Conservation (phyloP, 1,140 invertebrate genomes). For the Archivesica marissinica region DNA sequence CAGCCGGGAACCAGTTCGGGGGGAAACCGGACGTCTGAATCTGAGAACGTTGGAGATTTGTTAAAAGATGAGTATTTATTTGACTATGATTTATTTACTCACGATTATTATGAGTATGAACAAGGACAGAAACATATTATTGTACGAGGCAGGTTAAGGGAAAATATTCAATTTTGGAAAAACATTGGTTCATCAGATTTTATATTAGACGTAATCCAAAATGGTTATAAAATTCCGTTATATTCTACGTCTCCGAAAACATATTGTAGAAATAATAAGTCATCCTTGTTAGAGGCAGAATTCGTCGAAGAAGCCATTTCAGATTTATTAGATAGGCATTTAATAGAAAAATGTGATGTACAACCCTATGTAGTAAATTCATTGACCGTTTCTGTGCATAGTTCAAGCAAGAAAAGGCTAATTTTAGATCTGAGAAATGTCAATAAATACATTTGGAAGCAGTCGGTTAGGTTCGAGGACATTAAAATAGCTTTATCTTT, state of each 20-base stretch:
- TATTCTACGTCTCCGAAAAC: conserved; percentile 8
- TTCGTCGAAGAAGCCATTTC: conserved; percentile 37
- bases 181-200: background rate
- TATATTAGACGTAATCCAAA: conserved; percentile 50
- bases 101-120: conserved; percentile 41
- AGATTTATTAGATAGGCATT: conserved; percentile 35
- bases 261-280: conserved; percentile 30
- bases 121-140: conserved; percentile 45
- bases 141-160: conserved; percentile 28
- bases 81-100: conserved; percentile 36
- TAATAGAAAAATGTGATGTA: conserved; percentile 37
- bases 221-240: conserved; percentile 51
- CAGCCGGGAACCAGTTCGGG: background rate
- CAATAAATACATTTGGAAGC: conserved; percentile 39
- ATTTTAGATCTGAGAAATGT: conserved; percentile 42
- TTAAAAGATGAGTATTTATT: conserved; percentile 42
- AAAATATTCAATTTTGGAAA: conserved; percentile 25
- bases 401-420: conserved; percentile 24
- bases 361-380: conserved; percentile 39
- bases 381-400: conserved; percentile 40
- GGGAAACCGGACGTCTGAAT: too few relatives aligned
- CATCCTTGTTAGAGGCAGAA: conserved; percentile 13
- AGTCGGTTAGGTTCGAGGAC: conserved; percentile 36
- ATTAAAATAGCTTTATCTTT: conserved; percentile 12
- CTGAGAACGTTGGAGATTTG: background rate